A percentile compares a stretch with the other conserved stretches of the same genome.
phyloP scores from a whole-genome alignment of 2,113 vertebrate genomes.

The Poeciliopsis occidentalis region DNA sequence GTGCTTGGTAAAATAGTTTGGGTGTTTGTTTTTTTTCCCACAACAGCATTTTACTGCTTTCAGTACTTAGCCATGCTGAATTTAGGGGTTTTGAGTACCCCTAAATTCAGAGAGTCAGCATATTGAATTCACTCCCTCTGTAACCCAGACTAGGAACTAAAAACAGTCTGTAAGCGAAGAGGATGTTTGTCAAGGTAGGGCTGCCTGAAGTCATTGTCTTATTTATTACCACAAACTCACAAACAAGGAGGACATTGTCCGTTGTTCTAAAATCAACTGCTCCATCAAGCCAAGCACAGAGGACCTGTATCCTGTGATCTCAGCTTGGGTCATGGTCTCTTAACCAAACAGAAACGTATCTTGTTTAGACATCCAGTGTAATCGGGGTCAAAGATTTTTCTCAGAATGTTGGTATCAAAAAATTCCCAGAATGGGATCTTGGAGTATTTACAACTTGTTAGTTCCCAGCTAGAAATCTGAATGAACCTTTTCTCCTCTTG shows the following conservation, averaged over 20 bases:
- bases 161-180: not conserved
- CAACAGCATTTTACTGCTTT: too few relatives aligned
- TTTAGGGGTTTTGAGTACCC: too few relatives aligned
- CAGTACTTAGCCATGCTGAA: too few relatives aligned
- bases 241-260: slow-evolving; percentile 18
- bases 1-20: too few relatives aligned
- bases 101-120: not conserved
- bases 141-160: not conserved
- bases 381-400: not conserved
- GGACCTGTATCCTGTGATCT: slow-evolving; percentile 33
- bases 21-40: too few relatives aligned
- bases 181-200: not conserved
- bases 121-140: not conserved
- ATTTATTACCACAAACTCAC: slow-evolving; percentile 1
- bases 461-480: slow-evolving; percentile 7
- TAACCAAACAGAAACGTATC: slow-evolving; percentile 6
- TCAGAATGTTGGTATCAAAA: not conserved
- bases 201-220: slow-evolving; percentile 7
- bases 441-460: slow-evolving; percentile 4
- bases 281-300: not conserved
- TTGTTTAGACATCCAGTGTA: slow-evolving; percentile 10
- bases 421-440: not conserved
- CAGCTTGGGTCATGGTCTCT: slow-evolving; percentile 7
- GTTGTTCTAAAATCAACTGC: slow-evolving; percentile 6
- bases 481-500: not conserved